These are phyloP conservation scores for Coptotermes formosanus DNA, from an alignment of 1,140 invertebrate genomes.

Conservation along the genomic window DNA sequence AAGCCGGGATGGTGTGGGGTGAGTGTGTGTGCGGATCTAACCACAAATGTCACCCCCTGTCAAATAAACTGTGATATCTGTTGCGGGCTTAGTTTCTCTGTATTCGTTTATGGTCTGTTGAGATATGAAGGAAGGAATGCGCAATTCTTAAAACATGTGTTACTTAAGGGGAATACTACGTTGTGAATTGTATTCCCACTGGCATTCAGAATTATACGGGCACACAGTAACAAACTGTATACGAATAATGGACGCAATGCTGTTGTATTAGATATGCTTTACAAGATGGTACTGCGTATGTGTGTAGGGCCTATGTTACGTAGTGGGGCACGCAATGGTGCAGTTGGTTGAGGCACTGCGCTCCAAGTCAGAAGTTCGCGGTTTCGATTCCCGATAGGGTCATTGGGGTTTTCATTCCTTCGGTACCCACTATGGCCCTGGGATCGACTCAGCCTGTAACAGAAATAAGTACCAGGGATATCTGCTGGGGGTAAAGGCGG, in stretches of 20 bases:
- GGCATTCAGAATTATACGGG: not conserved
- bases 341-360: too few species aligned
- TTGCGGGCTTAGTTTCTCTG: not conserved
- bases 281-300: too few species aligned
- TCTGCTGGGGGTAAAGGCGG: too few species aligned
- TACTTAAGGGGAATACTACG: not conserved
- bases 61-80: not conserved
- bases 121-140: not conserved
- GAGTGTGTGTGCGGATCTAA: not conserved
- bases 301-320: not conserved
- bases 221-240: not conserved
- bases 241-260: too few species aligned
- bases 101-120: not conserved
- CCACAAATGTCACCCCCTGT: not conserved
- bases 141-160: not conserved
- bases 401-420: too few species aligned
- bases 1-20: not conserved
- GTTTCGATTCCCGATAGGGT: too few species aligned
- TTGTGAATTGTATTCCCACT: not conserved
- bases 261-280: too few species aligned
- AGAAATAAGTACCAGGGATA: too few species aligned
- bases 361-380: too few species aligned
- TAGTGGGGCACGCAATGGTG: too few species aligned
- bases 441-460: too few species aligned
- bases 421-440: too few species aligned